Percentiles rank a stretch among this genome's conserved stretches.
Conservation (phyloP, 2,797 vertebrate genomes). For the Pantherophis vulpinus region DNA sequence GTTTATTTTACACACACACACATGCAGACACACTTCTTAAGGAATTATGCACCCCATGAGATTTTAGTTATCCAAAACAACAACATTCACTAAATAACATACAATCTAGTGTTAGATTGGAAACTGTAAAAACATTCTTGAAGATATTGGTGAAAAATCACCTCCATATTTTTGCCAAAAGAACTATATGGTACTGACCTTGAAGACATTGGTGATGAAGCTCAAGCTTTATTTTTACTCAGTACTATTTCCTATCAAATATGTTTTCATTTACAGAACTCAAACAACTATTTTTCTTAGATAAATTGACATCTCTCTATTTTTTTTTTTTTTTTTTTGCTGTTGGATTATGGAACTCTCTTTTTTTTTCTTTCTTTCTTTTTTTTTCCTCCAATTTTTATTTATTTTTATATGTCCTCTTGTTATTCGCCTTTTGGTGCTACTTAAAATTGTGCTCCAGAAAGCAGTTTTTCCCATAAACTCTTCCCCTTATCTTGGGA, state of each 20-base stretch:
- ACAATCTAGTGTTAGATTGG: slow-evolving; percentile 4
- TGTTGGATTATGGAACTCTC: too few relatives aligned
- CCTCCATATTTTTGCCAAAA: neutral
- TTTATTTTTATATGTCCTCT: neutral
- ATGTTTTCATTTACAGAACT: neutral
- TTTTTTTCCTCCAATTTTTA: too few relatives aligned
- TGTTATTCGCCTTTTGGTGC: neutral
- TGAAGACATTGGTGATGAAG: neutral
- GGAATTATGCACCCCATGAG: slow-evolving; percentile 15
- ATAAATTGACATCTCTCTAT: neutral
- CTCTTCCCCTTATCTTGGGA: neutral
- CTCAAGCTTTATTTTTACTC: slow-evolving; percentile 12
- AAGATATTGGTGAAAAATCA: neutral
- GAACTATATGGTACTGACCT: neutral
- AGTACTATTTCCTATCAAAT: neutral
- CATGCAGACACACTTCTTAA: neutral
- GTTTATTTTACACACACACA: neutral
- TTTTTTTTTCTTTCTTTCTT: too few relatives aligned
- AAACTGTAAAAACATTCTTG: neutral
- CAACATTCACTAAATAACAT: neutral
- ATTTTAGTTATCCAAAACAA: neutral
- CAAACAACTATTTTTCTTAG: neutral
- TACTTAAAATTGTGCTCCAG: neutral
- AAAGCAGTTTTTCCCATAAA: neutral
- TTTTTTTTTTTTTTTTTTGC: neutral